phyloP scores from a whole-genome alignment of 1,140 invertebrate species.

The Ganaspis sp. region DNA sequence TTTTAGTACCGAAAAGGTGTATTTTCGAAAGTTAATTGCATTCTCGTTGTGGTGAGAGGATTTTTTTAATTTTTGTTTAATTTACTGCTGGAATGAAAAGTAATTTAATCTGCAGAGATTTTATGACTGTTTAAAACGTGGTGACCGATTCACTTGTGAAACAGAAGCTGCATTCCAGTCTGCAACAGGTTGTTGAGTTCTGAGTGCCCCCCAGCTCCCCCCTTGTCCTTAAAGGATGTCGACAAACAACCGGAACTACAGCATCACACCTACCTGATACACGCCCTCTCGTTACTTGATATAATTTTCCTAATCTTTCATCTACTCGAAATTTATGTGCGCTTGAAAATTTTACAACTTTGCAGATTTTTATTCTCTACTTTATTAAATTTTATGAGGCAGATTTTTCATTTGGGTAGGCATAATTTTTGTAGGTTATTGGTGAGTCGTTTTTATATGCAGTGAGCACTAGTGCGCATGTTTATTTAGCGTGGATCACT shows the following conservation, averaged over 20 bases:
- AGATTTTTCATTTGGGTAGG: too few species aligned
- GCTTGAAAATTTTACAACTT: too few species aligned
- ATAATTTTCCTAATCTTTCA: neutral
- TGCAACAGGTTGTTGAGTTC: conserved; percentile 19
- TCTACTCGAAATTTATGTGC: neutral
- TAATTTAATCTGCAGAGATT: neutral
- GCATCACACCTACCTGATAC: conserved; percentile 7
- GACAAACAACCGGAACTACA: conserved; percentile 5
- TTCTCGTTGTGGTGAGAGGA: too few species aligned
- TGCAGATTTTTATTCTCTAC: too few species aligned
- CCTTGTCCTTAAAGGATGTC: neutral
- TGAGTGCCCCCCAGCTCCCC: neutral
- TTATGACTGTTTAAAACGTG: neutral
- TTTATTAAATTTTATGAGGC: too few species aligned
- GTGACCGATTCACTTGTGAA: neutral
- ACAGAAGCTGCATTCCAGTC: conserved; percentile 20
- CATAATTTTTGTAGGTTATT: too few species aligned
- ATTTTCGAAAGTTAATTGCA: too few species aligned
- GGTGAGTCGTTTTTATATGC: too few species aligned
- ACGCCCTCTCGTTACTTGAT: conserved; percentile 11
- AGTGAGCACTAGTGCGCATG: too few species aligned
- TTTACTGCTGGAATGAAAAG: neutral
- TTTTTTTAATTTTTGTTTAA: neutral
- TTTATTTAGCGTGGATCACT: too few species aligned
- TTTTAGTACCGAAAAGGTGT: too few species aligned